phyloP scores from a whole-genome alignment of 2,113 vertebrate species.

The Pristiophorus japonicus region DNA sequence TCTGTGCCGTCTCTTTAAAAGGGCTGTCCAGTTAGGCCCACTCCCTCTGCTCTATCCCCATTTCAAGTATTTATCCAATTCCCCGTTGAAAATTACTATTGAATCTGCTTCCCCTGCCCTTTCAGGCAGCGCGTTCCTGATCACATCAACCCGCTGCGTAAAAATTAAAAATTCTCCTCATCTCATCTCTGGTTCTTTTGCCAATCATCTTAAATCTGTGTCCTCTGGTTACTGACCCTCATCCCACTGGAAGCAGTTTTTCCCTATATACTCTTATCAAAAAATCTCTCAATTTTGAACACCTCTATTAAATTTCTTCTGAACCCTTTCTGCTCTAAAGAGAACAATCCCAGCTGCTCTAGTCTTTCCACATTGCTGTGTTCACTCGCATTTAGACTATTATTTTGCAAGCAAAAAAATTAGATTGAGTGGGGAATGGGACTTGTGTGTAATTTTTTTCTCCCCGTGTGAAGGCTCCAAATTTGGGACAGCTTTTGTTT shows the following conservation, averaged over 20 bases:
- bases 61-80: background rate
- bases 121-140: background rate
- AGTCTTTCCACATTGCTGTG: background rate
- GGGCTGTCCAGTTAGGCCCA: background rate
- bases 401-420: background rate
- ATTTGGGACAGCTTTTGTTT: background rate
- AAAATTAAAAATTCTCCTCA: background rate
- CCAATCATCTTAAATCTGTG: background rate
- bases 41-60: background rate
- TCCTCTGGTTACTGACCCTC: background rate
- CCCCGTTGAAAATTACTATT: background rate
- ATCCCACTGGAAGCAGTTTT: background rate
- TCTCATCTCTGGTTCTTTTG: background rate
- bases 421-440: background rate
- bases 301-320: background rate
- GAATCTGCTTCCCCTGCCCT: background rate
- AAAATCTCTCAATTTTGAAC: background rate
- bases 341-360: too few species aligned
- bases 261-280: background rate
- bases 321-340: background rate
- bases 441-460: background rate
- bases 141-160: background rate
- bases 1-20: background rate
- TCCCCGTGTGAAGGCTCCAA: background rate
- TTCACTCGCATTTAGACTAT: background rate